Base-by-base conservation (phyloP, 2,797 vertebrate species). In the Carcharodon carcharias region DNA sequence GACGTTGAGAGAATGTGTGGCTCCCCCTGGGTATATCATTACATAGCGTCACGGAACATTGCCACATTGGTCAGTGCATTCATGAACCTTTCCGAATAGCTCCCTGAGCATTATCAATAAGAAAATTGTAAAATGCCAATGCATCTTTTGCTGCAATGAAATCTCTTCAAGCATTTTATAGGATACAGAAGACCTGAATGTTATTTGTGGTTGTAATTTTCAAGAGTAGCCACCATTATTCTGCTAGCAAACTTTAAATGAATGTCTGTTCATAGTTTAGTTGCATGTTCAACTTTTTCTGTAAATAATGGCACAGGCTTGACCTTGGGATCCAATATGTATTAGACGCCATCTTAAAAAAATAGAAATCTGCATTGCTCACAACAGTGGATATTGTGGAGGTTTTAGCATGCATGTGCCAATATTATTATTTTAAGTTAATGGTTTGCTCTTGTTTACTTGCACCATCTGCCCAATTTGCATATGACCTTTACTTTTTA, bases 401-500 rank as follows among this genome's bases (percentile, higher is more conserved):
- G 18, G n/a, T 40, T 40, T 40, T 40, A 45, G 40, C 69, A 95
- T 95, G 40, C 40, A 71, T 26, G 69, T 28, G 40, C 50, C 65
- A 69, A 26, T 58, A n/a, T 35, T 31, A 58, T 95, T 95, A 56
- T 28, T 71, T 95, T 71, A 95, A 67, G 67, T 95, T 96, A 97
- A 96, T 6, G 0, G 96, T 97, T 97, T 97, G 97, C 97, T 97
- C 97, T 97, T 96, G 97, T 97, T 98, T 97, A 97, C 97, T 98
- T 98, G 97, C 97, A 97, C 97, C 96, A 97, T 97, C 97, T 97
- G 95, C 97, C 97, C 87, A 97, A 98, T 98, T 98, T 98, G 97
- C 97, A 98, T 97, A 97, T 97, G 97, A 98, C 98, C 98, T 98
- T 98, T 98, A 97, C 95, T 97, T 98, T 98, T 98, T 98, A 98